These are phyloP conservation scores for Rotaria sp. DNA, from an alignment of 2,888 invertebrate species.

Conservation along the genomic window DNA sequence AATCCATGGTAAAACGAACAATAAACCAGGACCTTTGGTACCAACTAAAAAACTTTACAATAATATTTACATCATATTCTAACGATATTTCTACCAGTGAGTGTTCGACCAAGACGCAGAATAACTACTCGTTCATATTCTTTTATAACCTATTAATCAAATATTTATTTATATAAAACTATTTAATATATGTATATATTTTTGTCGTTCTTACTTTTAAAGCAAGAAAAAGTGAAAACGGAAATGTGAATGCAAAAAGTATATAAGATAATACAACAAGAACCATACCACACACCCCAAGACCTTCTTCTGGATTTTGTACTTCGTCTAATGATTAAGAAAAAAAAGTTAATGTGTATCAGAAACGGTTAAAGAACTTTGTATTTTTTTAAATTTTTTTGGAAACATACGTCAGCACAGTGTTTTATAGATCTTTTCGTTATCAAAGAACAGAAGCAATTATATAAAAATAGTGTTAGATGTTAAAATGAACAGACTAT, in stretches of 20 bases:
- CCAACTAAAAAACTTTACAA: constrained; percentile 48
- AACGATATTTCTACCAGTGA: neutral
- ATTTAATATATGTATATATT: no score
- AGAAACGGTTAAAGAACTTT: no score
- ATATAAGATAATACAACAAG: constrained; percentile 35
- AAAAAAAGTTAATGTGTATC: neutral
- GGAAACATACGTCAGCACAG: no score
- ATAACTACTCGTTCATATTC: constrained; percentile 40
- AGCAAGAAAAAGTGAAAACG: constrained; percentile 36
- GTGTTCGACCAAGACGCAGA: neutral
- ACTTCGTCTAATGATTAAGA: neutral
- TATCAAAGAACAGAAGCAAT: no score
- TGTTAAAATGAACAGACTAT: no score
- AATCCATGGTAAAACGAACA: constrained; percentile 63
- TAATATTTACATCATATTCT: neutral
- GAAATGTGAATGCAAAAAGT: constrained; percentile 24
- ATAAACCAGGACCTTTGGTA: constrained; percentile 77
- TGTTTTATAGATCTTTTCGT: no score
- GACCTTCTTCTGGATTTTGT: constrained; percentile 26
- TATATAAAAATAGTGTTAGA: no score
- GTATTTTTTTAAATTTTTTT: no score
- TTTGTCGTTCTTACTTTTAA: constrained; percentile 24
- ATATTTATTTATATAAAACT: no score
- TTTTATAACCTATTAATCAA: constrained; percentile 28
- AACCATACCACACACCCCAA: constrained; percentile 32